Evolutionary conservation across 2,797 vertebrate species (phyloP).

Genomic region (Pipistrellus pygmaeus): DNA sequence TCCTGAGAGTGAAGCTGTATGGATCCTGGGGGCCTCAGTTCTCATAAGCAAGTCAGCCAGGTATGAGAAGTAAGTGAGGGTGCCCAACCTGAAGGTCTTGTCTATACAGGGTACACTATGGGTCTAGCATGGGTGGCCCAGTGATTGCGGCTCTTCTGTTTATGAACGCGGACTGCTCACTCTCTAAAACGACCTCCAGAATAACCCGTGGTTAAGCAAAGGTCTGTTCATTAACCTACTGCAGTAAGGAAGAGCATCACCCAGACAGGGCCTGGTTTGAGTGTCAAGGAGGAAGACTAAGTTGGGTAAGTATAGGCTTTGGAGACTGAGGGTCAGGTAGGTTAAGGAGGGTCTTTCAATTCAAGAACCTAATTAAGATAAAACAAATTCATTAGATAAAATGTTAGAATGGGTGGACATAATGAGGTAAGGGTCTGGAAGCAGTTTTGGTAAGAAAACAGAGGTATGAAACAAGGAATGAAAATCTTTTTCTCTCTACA

Average conservation of each 20-base stretch:
- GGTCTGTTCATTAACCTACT: background rate
- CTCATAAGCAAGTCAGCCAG: background rate
- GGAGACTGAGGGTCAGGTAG: background rate
- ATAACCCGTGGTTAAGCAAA: background rate
- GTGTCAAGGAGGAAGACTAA: background rate
- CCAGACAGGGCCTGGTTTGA: background rate
- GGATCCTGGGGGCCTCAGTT: background rate
- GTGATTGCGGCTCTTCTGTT: background rate
- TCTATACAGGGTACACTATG: background rate
- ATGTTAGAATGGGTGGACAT: background rate
- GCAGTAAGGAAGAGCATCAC: rapidly evolving
- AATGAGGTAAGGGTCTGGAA: background rate
- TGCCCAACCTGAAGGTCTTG: background rate
- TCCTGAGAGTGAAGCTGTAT: background rate
- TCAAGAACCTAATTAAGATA: background rate
- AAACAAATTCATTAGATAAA: background rate
- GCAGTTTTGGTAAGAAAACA: constrained; percentile 19
- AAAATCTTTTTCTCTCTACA: background rate
- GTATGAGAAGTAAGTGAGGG: background rate
- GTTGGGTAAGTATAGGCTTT: background rate
- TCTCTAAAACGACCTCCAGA: background rate
- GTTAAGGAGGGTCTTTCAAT: background rate
- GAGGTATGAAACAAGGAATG: background rate
- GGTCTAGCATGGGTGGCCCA: background rate
- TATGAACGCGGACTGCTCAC: background rate